Base-by-base conservation (phyloP, 2,113 vertebrate species). In the Casuarius casuarius region DNA sequence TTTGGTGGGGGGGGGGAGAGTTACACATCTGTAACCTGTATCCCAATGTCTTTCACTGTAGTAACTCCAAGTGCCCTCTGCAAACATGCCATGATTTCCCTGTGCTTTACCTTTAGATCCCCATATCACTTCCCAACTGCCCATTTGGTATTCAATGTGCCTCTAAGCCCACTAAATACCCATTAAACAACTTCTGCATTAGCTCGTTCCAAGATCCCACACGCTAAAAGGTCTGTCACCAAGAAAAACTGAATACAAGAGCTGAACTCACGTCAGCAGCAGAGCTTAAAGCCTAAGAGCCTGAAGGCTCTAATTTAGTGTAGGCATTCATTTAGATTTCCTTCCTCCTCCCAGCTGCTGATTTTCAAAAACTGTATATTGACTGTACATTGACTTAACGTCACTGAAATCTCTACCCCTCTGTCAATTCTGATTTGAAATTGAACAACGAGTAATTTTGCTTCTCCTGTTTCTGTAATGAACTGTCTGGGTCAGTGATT, bases 1-100 rank as follows among this genome's bases (percentile, higher is more conserved):
- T 38, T 38, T 38, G 38, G 38, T 29, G 54, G 56, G 29, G 52
- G 26, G 26, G 23, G 56, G 16, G 29, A 17, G 29, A 15, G 54
- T 28, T 40, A 14, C 33, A 71, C 29, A 49, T 22, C 26, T 76
- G 12, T 31, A 52, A 29, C 10, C 35, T 76, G 31, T 22, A 87
- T 20, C 11, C 42, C 80, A 83, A 9, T 8, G 21, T 5, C 28
- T 46, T 51, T 49, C 52, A 73, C 18, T 51, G 46, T n/a, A 62
- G n/a, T 42, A 49, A 73, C 29, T 56, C n/a, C 51, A 67, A 62
- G 13, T 25, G 26, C 26, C 48, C 29, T 33, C 42, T 49, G 52
- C 0, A 0, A 17, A 40, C 4, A 18, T 9, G 21, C 12, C 16
- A 14, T 65, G 18, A 80, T 65, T 77, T 73, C 52, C 31, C 40